Evolutionary conservation across 2,888 invertebrate species (phyloP), one percentile per base, ranked within the genome.

Genomic region (Steinernema hermaphroditum): DNA sequence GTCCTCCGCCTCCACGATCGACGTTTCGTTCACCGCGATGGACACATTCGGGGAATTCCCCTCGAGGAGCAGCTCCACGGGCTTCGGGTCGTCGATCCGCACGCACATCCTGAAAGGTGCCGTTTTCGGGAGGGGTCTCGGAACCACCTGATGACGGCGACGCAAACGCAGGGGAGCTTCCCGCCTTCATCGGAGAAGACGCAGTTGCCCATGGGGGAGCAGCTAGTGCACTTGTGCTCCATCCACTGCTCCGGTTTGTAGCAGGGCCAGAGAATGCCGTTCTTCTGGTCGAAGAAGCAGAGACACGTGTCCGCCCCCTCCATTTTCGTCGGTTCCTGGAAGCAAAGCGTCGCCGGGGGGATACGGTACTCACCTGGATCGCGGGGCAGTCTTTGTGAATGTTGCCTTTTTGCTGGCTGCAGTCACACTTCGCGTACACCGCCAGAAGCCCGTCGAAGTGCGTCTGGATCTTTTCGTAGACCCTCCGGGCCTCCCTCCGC

Each of bases 281-380:
- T 83, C 70, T 85, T 85, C 74, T 80, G 80, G 72, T 85, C 83
- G 73, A 81, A 85, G 71, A 85, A 84, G 62, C 85, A 84, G 14
- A 84, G 75, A 71, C 85, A 85, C 8, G 80, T 72, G 37, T 73
- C 76, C 68, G 80, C 80, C 19, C 62, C 24, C 32, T 19, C 46
- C 22, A 41, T 27, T 12, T 57, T 62, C 32, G 54, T 49, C 19
- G 32, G 24, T 0, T 68, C 72, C 72, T 68, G 22, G 24, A 68
- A 43, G 27, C n/a, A n/a, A n/a, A n/a, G n/a, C n/a, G n/a, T n/a
- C n/a, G n/a, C n/a, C n/a, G n/a, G n/a, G n/a, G n/a, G n/a, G n/a
- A n/a, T n/a, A n/a, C n/a, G n/a, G n/a, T n/a, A n/a, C 62, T 41
- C 22, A 54, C 69, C 71, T 71, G 71, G 29, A 43, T 22, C 29